A percentile compares a stretch with the other conserved stretches of the same genome.
Evolutionary conservation across 2,113 vertebrate species (phyloP).

Genomic region (Rutilus rutilus): DNA sequence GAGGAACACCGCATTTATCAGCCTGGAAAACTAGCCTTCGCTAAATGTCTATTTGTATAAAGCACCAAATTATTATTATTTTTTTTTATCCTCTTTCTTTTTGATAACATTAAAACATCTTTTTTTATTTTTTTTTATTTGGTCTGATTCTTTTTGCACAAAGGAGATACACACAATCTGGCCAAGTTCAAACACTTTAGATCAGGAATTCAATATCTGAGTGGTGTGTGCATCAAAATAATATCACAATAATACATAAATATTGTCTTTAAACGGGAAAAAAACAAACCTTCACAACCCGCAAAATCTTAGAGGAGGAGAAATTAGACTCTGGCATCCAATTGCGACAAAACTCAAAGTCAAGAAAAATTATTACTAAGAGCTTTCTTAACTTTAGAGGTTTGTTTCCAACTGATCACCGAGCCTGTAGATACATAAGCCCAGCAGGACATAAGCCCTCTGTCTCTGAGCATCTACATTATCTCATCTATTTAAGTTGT

Average conservation of each 20-base stretch:
- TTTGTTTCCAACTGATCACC: not conserved
- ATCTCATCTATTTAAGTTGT: too few relatives aligned
- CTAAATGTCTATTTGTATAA: not conserved
- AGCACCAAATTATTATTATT: not conserved
- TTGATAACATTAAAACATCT: conserved; percentile 4
- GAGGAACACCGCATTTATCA: not conserved
- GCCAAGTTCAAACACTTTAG: not conserved
- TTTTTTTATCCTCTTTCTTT: not conserved
- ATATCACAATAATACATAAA: not conserved
- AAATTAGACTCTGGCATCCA: not conserved
- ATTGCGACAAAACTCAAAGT: not conserved
- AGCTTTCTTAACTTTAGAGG: not conserved
- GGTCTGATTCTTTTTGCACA: not conserved
- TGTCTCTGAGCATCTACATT: too few relatives aligned
- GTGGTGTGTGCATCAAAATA: conserved; percentile 1
- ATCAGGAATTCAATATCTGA: not conserved
- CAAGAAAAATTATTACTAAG: not conserved
- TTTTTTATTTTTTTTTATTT: not conserved
- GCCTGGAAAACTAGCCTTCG: not conserved
- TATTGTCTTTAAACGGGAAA: not conserved
- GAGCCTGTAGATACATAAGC: not conserved
- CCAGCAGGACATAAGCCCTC: not conserved
- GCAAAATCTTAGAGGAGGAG: not conserved
- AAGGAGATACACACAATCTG: not conserved
- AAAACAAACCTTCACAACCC: not conserved